phyloP scores from a whole-genome alignment of 2,797 vertebrate species.

The Danio choprae region DNA sequence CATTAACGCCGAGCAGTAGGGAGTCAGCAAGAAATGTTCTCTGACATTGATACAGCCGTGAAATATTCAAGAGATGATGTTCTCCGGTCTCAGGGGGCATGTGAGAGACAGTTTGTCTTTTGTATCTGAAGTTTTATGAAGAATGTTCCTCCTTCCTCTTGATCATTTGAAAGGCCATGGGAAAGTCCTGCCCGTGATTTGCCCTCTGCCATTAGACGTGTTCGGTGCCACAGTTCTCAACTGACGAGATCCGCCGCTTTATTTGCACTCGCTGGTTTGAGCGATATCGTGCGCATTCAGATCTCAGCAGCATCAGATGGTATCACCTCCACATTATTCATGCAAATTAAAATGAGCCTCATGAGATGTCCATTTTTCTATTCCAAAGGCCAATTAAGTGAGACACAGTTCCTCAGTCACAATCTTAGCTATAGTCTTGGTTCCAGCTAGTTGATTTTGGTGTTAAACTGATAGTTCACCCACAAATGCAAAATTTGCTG shows the following conservation, averaged over 20 bases:
- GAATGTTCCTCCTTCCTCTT: slow-evolving; percentile 51
- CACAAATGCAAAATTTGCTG: not conserved
- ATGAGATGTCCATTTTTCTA: slow-evolving; percentile 28
- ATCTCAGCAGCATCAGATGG: slow-evolving; percentile 22
- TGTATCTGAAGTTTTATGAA: slow-evolving; percentile 60
- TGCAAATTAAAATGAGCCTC: slow-evolving; percentile 46
- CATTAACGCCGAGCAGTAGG: slow-evolving; percentile 68
- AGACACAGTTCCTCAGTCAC: slow-evolving; percentile 35
- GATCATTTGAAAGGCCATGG: slow-evolving; percentile 54
- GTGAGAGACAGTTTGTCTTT: slow-evolving; percentile 62
- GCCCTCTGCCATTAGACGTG: slow-evolving; percentile 53
- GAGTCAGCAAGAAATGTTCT: slow-evolving; percentile 65
- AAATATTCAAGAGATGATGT: slow-evolving; percentile 73
- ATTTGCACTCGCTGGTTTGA: slow-evolving; percentile 17
- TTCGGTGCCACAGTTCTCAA: slow-evolving; percentile 36
- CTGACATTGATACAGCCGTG: slow-evolving; percentile 64
- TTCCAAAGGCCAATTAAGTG: slow-evolving; percentile 13
- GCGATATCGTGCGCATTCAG: not conserved
- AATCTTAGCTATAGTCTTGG: slow-evolving; percentile 14
- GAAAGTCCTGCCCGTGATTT: slow-evolving; percentile 56
- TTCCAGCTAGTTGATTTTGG: not conserved
- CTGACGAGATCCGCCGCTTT: slow-evolving; percentile 31
- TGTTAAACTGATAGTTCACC: not conserved
- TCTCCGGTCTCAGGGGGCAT: slow-evolving; percentile 63
- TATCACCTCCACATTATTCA: slow-evolving; percentile 39